phyloP scores from a whole-genome alignment of 1,140 invertebrate genomes.

The Intoshia linei region DNA sequence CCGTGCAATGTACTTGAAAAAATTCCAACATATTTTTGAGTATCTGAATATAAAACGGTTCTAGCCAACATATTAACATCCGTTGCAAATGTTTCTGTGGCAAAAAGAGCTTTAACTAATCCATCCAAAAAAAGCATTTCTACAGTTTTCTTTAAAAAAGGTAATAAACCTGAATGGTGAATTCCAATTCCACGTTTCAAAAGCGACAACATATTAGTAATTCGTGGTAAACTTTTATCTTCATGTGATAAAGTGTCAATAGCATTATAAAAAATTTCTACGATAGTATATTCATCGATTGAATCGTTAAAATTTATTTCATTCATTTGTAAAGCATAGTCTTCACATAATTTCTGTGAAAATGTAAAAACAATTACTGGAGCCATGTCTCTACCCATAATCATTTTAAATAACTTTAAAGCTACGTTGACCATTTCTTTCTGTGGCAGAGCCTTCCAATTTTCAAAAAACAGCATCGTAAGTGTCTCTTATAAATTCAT shows the following conservation, averaged over 20 bases:
- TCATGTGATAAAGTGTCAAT: conserved; percentile 73
- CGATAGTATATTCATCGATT: conserved; percentile 62
- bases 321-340: conserved; percentile 71
- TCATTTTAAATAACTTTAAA: conserved; percentile 89
- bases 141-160: conserved; percentile 85
- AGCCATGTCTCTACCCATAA: conserved; percentile 79
- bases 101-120: conserved; percentile 35
- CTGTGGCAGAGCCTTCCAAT: conserved; percentile 29
- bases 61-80: background rate
- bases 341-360: conserved; percentile 85
- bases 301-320: conserved; percentile 60
- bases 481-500: conserved; percentile 75
- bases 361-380: conserved; percentile 97
- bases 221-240: conserved; percentile 66
- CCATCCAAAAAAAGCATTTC: conserved; percentile 92
- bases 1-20: conserved; percentile 46
- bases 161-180: conserved; percentile 62
- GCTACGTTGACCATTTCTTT: conserved; percentile 22
- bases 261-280: conserved; percentile 84
- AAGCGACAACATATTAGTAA: conserved; percentile 49
- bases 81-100: background rate
- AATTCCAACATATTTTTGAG: background rate
- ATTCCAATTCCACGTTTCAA: conserved; percentile 76
- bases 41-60: background rate
- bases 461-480: conserved; percentile 70